Evolutionary conservation across 1,140 invertebrate genomes (phyloP).

Genomic region (Halictus rubicundus): DNA sequence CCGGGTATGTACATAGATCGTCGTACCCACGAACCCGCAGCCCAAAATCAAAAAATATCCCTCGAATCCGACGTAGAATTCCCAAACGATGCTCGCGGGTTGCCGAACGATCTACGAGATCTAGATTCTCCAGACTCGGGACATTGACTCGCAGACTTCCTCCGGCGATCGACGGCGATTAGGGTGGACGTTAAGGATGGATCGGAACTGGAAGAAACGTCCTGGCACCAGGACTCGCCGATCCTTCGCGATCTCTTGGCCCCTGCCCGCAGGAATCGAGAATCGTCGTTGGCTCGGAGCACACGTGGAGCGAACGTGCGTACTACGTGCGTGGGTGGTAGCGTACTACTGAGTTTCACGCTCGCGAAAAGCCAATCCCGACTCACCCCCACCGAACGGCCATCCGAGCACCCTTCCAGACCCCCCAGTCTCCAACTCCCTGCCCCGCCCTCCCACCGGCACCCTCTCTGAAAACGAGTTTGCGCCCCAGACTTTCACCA

Average conservation of each 20-base stretch:
- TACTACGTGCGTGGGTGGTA: conserved; percentile 79
- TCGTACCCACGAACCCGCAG: background rate
- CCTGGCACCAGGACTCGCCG: conserved; percentile 20
- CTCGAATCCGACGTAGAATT: too few relatives aligned
- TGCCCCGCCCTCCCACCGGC: conserved; percentile 24
- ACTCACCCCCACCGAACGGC: conserved; percentile 43
- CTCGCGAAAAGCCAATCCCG: conserved; percentile 62
- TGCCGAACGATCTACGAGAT: too few relatives aligned
- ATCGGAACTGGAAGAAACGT: background rate
- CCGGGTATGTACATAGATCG: background rate
- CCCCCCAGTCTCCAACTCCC: conserved; percentile 38
- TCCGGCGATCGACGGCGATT: too few relatives aligned
- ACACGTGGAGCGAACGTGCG: conserved; percentile 74
- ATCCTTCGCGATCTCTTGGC: background rate
- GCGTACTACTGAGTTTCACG: conserved; percentile 75
- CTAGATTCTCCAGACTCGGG: too few relatives aligned
- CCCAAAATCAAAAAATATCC: too few relatives aligned
- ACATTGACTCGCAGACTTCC: too few relatives aligned
- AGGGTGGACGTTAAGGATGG: background rate
- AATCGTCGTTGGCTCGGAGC: conserved; percentile 38
- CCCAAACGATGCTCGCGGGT: too few relatives aligned
- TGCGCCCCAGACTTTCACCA: conserved; percentile 51
- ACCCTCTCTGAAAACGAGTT: conserved; percentile 49
- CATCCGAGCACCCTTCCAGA: conserved; percentile 44
- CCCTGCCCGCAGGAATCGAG: background rate